Evolutionary conservation across 53 echinoderm and acorn worm species (phyloP).

Genomic region (Echinometra lucunter): DNA sequence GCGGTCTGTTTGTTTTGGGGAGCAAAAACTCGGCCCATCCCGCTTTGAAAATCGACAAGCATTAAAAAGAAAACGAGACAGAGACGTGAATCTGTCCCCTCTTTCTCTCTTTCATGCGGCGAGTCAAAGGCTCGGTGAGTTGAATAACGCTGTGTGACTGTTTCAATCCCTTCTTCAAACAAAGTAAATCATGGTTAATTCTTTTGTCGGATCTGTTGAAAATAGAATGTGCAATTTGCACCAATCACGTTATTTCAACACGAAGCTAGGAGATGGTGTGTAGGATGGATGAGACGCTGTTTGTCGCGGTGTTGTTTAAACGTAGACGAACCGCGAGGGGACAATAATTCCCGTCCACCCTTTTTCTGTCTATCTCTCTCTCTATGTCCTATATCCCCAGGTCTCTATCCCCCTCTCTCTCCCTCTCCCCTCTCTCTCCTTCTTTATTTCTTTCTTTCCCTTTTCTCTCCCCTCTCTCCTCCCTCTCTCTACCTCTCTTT

Average conservation of each 20-base stretch:
- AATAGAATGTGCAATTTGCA: background rate
- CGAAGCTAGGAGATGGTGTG: background rate
- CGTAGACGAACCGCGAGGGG: background rate
- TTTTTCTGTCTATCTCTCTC: background rate
- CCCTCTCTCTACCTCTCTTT: background rate
- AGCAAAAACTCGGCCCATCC: slow-evolving; percentile 7
- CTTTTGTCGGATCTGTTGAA: slow-evolving; percentile 28
- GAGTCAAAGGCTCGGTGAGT: background rate
- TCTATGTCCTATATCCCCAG: background rate
- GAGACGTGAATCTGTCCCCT: background rate
- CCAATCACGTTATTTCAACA: slow-evolving; percentile 44
- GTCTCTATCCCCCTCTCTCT: background rate
- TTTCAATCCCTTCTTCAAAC: slow-evolving; percentile 52
- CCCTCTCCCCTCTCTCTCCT: background rate
- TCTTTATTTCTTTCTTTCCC: background rate
- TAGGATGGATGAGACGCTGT: background rate
- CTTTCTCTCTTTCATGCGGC: background rate
- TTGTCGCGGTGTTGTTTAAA: background rate
- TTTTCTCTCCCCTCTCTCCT: background rate
- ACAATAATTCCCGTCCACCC: background rate
- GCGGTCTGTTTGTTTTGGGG: slow-evolving; percentile 29
- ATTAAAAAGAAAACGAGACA: background rate
- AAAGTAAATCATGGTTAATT: slow-evolving; percentile 19
- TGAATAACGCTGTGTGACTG: background rate
- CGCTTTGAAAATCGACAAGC: background rate